These are phyloP conservation scores for Eurois occulta DNA, from an alignment of 2,888 invertebrate genomes.

Conservation along the genomic window DNA sequence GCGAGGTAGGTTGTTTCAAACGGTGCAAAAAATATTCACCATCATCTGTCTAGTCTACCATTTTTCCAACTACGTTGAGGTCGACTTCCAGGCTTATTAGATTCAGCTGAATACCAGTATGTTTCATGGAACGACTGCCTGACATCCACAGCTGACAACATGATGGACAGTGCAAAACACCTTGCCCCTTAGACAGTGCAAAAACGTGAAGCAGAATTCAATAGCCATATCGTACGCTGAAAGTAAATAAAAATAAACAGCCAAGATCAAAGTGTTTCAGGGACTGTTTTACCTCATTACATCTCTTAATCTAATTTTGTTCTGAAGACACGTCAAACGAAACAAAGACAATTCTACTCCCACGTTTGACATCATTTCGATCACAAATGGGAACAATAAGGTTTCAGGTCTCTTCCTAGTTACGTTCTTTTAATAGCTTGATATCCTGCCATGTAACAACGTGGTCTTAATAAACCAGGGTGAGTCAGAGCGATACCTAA, in stretches of 20 bases:
- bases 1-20: not conserved
- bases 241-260: not conserved
- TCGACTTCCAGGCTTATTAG: not conserved
- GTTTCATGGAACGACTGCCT: not conserved
- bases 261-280: not conserved
- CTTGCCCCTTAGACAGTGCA: not conserved
- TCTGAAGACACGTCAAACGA: not conserved
- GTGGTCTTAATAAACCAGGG: not conserved
- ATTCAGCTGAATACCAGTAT: not conserved
- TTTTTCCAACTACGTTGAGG: not conserved
- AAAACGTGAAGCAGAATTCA: not conserved
- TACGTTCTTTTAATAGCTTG: not conserved
- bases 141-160: not conserved
- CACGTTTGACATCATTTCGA: not conserved
- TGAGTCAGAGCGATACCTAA: not conserved
- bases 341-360: not conserved
- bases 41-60: not conserved
- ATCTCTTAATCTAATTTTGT: not conserved
- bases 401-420: constrained; percentile 11
- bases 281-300: not conserved
- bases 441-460: not conserved
- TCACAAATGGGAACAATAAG: not conserved
- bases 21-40: not conserved
- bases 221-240: not conserved
- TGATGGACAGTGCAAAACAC: not conserved